phyloP scores from a whole-genome alignment of 2,888 invertebrate genomes.

The Gonocerus acuteangulatus region DNA sequence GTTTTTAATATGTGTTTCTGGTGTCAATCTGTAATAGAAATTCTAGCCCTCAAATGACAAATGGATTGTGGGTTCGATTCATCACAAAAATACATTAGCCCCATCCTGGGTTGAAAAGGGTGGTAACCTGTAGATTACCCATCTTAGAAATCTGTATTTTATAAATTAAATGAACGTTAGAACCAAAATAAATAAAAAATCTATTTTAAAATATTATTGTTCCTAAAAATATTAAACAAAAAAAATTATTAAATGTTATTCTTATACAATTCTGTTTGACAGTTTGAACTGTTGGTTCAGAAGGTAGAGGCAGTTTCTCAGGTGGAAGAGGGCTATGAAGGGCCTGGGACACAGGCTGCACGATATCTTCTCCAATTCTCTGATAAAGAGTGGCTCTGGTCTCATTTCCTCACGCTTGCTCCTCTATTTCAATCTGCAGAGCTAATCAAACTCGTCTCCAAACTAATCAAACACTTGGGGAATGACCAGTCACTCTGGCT shows the following conservation, averaged over 20 bases:
- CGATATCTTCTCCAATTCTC: conserved; percentile 27
- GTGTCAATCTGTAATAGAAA: too few relatives aligned
- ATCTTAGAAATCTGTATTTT: too few relatives aligned
- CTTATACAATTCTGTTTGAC: background rate
- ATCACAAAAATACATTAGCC: too few relatives aligned
- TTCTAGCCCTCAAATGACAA: too few relatives aligned
- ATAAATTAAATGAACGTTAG: too few relatives aligned
- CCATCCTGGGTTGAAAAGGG: too few relatives aligned
- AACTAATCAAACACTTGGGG: conserved; percentile 23
- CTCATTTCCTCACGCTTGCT: conserved; percentile 25
- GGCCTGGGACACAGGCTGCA: conserved; percentile 30
- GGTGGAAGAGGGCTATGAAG: conserved; percentile 30
- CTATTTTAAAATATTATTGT: too few relatives aligned
- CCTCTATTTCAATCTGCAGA: conserved; percentile 32
- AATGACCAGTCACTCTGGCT: conserved; percentile 27
- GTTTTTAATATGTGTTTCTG: too few relatives aligned
- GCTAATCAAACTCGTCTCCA: conserved; percentile 26
- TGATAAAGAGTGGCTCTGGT: conserved; percentile 32
- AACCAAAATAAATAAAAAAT: background rate
- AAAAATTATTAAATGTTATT: background rate
- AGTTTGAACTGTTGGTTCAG: conserved; percentile 34
- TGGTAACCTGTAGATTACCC: too few relatives aligned
- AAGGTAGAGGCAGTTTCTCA: conserved; percentile 33
- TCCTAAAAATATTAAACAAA: too few relatives aligned
- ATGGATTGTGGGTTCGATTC: too few relatives aligned